Conservation (phyloP, 2,888 invertebrate species). For the Dryocosmus kuriphilus region DNA sequence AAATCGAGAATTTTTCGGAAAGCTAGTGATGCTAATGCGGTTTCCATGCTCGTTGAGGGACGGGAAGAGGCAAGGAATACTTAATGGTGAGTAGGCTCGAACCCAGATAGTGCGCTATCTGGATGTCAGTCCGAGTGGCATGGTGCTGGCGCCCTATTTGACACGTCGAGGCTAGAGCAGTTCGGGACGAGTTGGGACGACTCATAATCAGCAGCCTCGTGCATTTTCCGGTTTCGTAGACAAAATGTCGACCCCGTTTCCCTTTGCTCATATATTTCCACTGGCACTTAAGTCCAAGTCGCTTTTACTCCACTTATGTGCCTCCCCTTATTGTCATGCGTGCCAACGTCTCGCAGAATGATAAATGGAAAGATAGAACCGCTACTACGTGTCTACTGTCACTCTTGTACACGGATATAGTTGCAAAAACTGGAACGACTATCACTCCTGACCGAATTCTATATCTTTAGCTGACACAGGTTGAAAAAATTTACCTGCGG, state of each 20-base stretch:
- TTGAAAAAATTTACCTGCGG: not conserved
- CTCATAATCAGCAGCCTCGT: slow-evolving; percentile 2
- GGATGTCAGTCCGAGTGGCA: not conserved
- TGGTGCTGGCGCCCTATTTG: not conserved
- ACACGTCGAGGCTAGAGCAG: not conserved
- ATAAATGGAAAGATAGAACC: slow-evolving; percentile 23
- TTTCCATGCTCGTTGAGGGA: slow-evolving; percentile 6
- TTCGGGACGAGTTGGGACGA: not conserved
- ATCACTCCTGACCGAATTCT: slow-evolving; percentile 16
- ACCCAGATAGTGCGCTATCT: slow-evolving; percentile 19
- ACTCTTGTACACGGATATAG: slow-evolving; percentile 14
- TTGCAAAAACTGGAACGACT: not conserved
- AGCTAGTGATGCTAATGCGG: not conserved
- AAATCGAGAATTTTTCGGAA: not conserved
- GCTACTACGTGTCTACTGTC: slow-evolving; percentile 7
- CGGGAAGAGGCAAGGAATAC: not conserved
- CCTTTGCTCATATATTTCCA: not conserved
- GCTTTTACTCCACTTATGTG: not conserved
- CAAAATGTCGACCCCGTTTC: not conserved
- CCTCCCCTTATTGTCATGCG: slow-evolving; percentile 13
- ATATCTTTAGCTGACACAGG: not conserved
- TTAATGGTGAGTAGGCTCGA: slow-evolving; percentile 17
- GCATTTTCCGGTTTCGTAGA: slow-evolving; percentile 1
- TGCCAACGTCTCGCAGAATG: slow-evolving; percentile 23
- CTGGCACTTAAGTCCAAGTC: not conserved